Percentiles rank a stretch among this genome's conserved stretches.
Conservation (phyloP, 2,888 invertebrate species). For the Orgyia antiqua region DNA sequence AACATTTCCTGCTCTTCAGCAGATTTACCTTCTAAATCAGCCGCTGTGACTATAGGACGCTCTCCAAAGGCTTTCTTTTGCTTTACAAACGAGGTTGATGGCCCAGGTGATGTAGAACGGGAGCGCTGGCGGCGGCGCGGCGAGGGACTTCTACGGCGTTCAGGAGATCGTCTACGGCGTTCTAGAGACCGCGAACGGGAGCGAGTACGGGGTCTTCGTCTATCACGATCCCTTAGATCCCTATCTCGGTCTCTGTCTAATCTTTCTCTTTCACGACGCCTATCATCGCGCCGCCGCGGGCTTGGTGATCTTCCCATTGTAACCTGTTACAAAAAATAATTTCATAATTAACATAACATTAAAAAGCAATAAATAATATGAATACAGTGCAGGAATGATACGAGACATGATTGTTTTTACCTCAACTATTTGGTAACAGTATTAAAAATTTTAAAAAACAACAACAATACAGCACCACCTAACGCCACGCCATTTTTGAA, state of each 20-base stretch:
- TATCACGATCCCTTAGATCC: conserved; percentile 61
- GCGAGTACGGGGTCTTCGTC: conserved; percentile 57
- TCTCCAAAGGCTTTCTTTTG: conserved; percentile 68
- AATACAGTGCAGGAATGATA: background rate
- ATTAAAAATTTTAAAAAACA: conserved; percentile 59
- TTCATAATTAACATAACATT: conserved; percentile 5
- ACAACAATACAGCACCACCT: conserved; percentile 55
- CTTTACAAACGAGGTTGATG: conserved; percentile 60
- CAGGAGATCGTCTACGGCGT: conserved; percentile 65
- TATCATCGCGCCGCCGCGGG: conserved; percentile 66
- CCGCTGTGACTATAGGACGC: conserved; percentile 84
- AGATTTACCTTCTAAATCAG: conserved; percentile 93
- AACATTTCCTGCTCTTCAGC: conserved; percentile 97
- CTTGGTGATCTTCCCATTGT: conserved; percentile 73
- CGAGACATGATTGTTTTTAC: conserved; percentile 38
- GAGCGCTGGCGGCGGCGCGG: conserved; percentile 48
- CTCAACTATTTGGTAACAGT: conserved; percentile 56
- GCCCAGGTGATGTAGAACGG: conserved; percentile 52
- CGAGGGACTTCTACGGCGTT: conserved; percentile 41
- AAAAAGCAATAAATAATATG: background rate
- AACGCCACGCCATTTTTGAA: conserved; percentile 68
- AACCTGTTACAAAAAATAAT: conserved; percentile 24
- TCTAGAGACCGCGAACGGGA: conserved; percentile 66
- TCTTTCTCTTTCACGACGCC: conserved; percentile 35
- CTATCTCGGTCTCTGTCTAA: conserved; percentile 24